Base-by-base conservation (phyloP, 1,140 invertebrate species). In the Pachypsylla venusta region DNA sequence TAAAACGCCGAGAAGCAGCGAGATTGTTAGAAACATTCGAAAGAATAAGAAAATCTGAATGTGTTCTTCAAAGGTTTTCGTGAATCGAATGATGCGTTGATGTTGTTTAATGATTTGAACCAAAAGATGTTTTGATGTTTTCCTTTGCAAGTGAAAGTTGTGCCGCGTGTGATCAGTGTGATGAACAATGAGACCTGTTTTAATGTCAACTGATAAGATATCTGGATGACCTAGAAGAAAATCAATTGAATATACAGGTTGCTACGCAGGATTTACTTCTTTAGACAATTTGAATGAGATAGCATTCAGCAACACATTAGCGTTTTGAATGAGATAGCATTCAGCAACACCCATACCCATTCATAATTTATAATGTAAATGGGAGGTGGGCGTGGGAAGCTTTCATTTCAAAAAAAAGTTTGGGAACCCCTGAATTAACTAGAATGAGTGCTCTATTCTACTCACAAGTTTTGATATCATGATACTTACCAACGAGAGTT, bases 171-270 rank as follows among this genome's bases (percentile, higher is more conserved):
- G 4, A 7, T 48, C 42, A 19, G 16, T 48, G 16, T 48, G 42
- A 19, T 22, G 42, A 22, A n/a, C 4, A 22, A 48, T 48, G 4
- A 19, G 42, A 5, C 42, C 42, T 7, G 7, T 48, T 22, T 48
- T 48, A 22, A 48, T 48, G 42, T 48, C n/a, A 4, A 48, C n/a
- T n/a, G 42, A 48, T 19, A 48, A 19, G 5, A 48, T 48, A 22
- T 48, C 42, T 4, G 42, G 42, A 22, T 48, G 42, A 48, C 42
- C 42, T 48, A n/a, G n/a, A n/a, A n/a, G n/a, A n/a, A n/a, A n/a
- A n/a, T n/a, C n/a, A n/a, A n/a, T n/a, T n/a, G n/a, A n/a, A n/a
- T n/a, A n/a, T n/a, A n/a, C n/a, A n/a, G n/a, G n/a, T n/a, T n/a
- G n/a, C n/a, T n/a, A n/a, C n/a, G n/a, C n/a, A n/a, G n/a, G n/a